Evolutionary conservation across 2,888 invertebrate genomes (phyloP).

Genomic region (Prenolepis imparis): DNA sequence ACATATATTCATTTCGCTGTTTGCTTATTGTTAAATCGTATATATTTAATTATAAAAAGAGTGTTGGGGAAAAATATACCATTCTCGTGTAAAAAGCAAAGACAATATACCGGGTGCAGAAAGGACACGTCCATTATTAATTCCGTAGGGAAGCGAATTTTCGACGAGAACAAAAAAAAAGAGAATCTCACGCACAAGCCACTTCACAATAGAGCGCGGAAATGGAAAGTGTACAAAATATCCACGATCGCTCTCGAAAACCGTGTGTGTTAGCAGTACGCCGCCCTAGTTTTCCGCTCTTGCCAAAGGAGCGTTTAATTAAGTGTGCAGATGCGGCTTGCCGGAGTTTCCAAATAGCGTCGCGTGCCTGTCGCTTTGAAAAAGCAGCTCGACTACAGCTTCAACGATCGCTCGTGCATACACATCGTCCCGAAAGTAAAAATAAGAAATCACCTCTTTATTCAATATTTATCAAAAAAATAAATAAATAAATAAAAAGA

Average conservation of each 20-base stretch:
- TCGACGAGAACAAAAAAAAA: conserved; percentile 36
- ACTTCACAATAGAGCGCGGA: conserved; percentile 36
- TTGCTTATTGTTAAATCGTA: not conserved
- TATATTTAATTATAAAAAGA: not conserved
- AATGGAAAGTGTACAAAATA: conserved; percentile 48
- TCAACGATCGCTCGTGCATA: not conserved
- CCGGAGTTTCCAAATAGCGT: conserved; percentile 46
- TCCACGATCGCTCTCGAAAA: conserved; percentile 37
- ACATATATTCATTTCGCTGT: not conserved
- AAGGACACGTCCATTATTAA: conserved; percentile 20
- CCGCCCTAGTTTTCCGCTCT: conserved; percentile 36
- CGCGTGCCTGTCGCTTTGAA: conserved; percentile 33
- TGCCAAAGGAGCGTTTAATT: conserved; percentile 50
- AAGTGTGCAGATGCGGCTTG: conserved; percentile 34
- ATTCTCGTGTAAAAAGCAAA: not conserved
- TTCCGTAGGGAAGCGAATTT: conserved; percentile 10
- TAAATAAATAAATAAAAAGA: not conserved
- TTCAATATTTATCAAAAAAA: not conserved
- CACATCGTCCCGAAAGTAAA: not conserved
- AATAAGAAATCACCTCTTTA: conserved; percentile 1
- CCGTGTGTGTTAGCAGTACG: conserved; percentile 18
- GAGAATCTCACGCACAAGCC: not conserved
- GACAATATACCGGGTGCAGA: conserved; percentile 8
- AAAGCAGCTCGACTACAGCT: not conserved
- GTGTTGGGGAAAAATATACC: not conserved